Evolutionary conservation across 2,113 vertebrate genomes (phyloP).

Genomic region (Narcine bancroftii): DNA sequence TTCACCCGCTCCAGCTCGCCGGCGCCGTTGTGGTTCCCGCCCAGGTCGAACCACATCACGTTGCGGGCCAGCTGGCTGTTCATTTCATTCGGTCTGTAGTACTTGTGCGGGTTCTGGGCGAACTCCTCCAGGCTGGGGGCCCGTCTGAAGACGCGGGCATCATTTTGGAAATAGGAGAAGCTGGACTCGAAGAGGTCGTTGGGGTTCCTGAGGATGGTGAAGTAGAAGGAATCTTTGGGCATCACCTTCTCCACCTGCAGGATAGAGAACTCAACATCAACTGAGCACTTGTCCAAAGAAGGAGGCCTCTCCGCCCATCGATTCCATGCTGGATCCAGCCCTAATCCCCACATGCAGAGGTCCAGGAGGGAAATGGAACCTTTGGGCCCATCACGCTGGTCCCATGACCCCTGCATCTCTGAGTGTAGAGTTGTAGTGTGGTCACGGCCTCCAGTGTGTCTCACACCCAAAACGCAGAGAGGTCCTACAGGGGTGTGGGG

Average conservation of each 20-base stretch:
- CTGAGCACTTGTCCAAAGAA: too few relatives aligned
- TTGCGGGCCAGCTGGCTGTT: conserved; percentile 44
- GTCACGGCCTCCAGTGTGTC: too few relatives aligned
- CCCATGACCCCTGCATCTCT: too few relatives aligned
- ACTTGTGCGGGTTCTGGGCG: conserved; percentile 33
- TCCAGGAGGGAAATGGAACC: too few relatives aligned
- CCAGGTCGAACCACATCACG: conserved; percentile 49
- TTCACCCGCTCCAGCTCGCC: conserved; percentile 38
- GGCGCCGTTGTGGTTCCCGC: conserved; percentile 11
- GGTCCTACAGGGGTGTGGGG: too few relatives aligned
- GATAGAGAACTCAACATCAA: background rate
- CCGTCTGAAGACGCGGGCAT: conserved; percentile 41
- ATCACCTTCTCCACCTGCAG: conserved; percentile 41
- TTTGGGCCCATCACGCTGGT: too few relatives aligned
- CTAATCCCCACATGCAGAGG: too few relatives aligned
- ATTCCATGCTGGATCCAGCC: too few relatives aligned
- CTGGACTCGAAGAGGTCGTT: conserved; percentile 43
- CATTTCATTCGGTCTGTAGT: conserved; percentile 40
- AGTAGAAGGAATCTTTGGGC: conserved; percentile 42
- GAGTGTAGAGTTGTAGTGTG: too few relatives aligned
- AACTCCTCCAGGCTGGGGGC: conserved; percentile 39
- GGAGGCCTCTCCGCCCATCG: too few relatives aligned
- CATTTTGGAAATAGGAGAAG: conserved; percentile 43
- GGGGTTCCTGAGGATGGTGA: conserved; percentile 47
- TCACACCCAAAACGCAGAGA: too few relatives aligned